A percentile compares a stretch with the other conserved stretches of the same genome.
Evolutionary conservation across 2,888 invertebrate species (phyloP).

Genomic region (Cyclophora albipunctata): DNA sequence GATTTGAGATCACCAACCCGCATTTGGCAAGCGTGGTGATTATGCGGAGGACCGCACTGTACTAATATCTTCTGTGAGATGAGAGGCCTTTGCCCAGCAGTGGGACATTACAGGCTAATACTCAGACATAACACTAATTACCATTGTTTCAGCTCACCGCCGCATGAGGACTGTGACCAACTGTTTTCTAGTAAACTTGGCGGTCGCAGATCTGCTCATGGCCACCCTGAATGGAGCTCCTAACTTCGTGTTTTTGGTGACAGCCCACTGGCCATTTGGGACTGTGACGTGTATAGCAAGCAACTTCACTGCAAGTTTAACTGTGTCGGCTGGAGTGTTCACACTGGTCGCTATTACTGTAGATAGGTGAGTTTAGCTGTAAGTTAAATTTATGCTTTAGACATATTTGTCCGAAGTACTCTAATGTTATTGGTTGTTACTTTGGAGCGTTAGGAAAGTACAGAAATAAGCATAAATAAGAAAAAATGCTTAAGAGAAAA

Average conservation of each 20-base stretch:
- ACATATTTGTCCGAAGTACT: not conserved
- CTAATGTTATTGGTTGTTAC: too few relatives aligned
- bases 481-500: not conserved
- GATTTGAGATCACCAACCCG: too few relatives aligned
- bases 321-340: conserved; percentile 92
- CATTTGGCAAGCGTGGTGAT: too few relatives aligned
- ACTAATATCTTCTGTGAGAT: too few relatives aligned
- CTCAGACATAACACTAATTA: too few relatives aligned
- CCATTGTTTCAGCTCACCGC: conserved; percentile 80
- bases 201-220: conserved; percentile 89
- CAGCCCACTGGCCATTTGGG: conserved; percentile 92
- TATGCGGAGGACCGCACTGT: too few relatives aligned
- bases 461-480: not conserved
- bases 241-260: conserved; percentile 91
- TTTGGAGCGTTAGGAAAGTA: too few relatives aligned
- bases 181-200: conserved; percentile 92
- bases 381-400: not conserved
- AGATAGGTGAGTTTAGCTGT: conserved; percentile 80
- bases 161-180: conserved; percentile 93
- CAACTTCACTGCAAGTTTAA: conserved; percentile 92
- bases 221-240: conserved; percentile 90
- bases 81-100: too few relatives aligned
- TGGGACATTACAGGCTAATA: too few relatives aligned
- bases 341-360: conserved; percentile 94
- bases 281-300: conserved; percentile 88